Evolutionary conservation across 2,113 vertebrate genomes (phyloP).

Genomic region (Phalacrocorax aristotelis): DNA sequence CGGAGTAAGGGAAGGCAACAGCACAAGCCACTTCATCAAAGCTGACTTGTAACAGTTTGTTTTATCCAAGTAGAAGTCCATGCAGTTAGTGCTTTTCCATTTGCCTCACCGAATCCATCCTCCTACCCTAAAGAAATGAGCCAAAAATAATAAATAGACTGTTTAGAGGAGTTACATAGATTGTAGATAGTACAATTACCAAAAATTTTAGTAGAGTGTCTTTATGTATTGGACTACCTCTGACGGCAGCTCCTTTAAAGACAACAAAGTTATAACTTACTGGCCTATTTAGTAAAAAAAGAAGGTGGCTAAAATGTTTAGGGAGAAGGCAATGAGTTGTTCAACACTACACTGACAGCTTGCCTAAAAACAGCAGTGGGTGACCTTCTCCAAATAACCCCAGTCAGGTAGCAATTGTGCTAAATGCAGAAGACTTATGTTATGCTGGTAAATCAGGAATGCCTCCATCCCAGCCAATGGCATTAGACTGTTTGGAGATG

Average conservation of each 20-base stretch:
- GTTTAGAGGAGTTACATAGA: neutral
- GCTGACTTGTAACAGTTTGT: neutral
- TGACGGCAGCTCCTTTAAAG: neutral
- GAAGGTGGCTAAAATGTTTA: neutral
- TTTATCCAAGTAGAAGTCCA: neutral
- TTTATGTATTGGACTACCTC: neutral
- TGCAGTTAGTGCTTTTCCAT: neutral
- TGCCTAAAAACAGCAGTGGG: neutral
- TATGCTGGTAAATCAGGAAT: neutral
- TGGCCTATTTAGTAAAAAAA: neutral
- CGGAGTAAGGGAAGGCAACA: neutral
- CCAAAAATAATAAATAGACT: neutral
- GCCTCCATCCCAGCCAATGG: neutral
- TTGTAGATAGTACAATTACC: neutral
- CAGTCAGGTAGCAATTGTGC: neutral
- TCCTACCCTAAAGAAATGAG: neutral
- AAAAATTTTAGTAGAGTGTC: neutral
- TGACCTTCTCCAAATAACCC: neutral
- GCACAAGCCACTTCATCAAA: neutral
- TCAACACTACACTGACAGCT: neutral
- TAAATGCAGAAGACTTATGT: neutral
- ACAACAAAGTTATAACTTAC: neutral
- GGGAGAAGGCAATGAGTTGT: neutral
- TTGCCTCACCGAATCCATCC: neutral
- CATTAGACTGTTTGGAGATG: neutral